Base-by-base conservation (phyloP, 2,113 vertebrate genomes). In the Hippocampus comes region DNA sequence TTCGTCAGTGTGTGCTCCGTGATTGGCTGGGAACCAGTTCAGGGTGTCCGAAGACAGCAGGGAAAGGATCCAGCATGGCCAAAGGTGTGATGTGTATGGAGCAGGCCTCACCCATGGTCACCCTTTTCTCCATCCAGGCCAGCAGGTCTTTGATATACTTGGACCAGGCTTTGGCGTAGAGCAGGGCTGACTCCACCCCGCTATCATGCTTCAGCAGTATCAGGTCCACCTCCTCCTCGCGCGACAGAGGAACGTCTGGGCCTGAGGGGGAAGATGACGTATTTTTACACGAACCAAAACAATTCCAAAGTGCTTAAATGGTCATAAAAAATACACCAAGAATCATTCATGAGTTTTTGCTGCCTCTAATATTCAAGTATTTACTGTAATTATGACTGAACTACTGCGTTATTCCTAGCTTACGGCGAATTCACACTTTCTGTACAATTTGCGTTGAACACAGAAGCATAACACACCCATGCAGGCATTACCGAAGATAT, bases 81-180 rank as follows among this genome's bases (percentile, higher is more conserved):
- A 59, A 59, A 59, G 2, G 12, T 59, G 12, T 59, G 14, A 15
- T 59, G 56, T 7, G 20, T 20, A 27, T 17, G 41, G 23, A n/a
- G 42, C 15, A 12, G 51, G 15, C 38, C 69, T 96, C 87, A 99
- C 97, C 97, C 91, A 96, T 89, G 46, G 86, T 94, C 84, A 98
- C 92, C 70, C 94, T 95, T 85, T 96, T 99, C 78, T 98, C 97
- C 90, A 98, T 94, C 95, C 96, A 99, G 55, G 89, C 87, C 64
- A 99, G 88, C 76, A 99, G 90, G 76, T 97, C 96, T 93, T 97
- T 99, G 76, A 94, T 93, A 67, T 99, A 98, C 88, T 96, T 98
- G 85, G 96, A 98, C 96, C 95, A 98, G 38, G 94, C 94, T 90
- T 99, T 99, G 73, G 95, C 95, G 57, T 98, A 99, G 21, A 95